phyloP scores from a whole-genome alignment of 2,888 invertebrate genomes.

The Eurois occulta region DNA sequence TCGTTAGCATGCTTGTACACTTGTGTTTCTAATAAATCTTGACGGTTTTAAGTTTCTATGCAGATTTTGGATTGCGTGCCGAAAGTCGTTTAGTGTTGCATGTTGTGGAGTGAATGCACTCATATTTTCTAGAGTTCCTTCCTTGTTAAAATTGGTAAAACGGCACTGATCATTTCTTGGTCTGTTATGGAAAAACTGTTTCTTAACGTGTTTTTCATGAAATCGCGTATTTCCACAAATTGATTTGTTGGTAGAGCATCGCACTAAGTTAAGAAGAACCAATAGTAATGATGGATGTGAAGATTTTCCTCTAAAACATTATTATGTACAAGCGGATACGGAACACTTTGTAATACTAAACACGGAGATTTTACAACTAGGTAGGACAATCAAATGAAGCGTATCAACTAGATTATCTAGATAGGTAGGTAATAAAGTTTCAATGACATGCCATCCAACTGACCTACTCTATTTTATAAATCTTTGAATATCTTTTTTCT shows the following conservation, averaged over 20 bases:
- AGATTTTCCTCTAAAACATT: slow-evolving; percentile 1
- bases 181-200: not conserved
- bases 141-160: not conserved
- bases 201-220: not conserved
- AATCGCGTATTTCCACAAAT: not conserved
- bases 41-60: slow-evolving; percentile 33
- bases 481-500: slow-evolving; percentile 35
- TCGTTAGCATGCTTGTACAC: slow-evolving; percentile 62
- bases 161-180: not conserved
- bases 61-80: slow-evolving; percentile 39
- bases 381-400: slow-evolving; percentile 31
- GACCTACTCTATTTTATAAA: slow-evolving; percentile 52
- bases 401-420: slow-evolving; percentile 41
- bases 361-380: not conserved
- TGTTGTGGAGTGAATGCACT: slow-evolving; percentile 25
- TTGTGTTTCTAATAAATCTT: slow-evolving; percentile 37
- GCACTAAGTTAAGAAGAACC: not conserved
- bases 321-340: slow-evolving; percentile 5
- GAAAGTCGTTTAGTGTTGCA: slow-evolving; percentile 13
- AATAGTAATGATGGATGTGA: not conserved
- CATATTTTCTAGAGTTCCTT: slow-evolving; percentile 32
- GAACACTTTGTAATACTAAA: slow-evolving; percentile 14
- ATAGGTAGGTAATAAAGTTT: slow-evolving; percentile 29
- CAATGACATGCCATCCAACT: slow-evolving; percentile 41
- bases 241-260: not conserved